Evolutionary conservation across 2,797 vertebrate species (phyloP).

Genomic region (Masticophis lateralis): DNA sequence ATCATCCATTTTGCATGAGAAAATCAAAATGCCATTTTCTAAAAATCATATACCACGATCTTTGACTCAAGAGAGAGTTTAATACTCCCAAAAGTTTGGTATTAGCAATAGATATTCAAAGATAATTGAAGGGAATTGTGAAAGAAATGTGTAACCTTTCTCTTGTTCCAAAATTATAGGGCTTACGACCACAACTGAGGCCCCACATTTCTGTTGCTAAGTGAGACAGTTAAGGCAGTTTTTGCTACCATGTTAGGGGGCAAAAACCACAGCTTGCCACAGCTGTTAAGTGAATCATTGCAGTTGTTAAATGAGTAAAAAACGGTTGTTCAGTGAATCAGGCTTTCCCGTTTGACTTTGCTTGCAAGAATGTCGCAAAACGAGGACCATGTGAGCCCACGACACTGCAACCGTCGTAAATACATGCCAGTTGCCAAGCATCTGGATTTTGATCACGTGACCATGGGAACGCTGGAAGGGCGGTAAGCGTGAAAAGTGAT

Average conservation of each 20-base stretch:
- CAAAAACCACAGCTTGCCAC: neutral
- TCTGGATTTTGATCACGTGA: neutral
- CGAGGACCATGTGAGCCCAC: neutral
- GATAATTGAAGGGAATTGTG: neutral
- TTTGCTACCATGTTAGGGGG: neutral
- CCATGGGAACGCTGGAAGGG: neutral
- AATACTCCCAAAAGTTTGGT: neutral
- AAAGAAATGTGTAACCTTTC: neutral
- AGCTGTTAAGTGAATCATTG: neutral
- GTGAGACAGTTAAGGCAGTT: neutral
- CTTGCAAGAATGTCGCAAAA: neutral
- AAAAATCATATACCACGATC: neutral
- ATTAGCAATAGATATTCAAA: neutral
- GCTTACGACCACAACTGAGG: neutral
- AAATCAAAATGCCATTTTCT: neutral
- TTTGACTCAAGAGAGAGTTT: neutral
- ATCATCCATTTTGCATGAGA: neutral
- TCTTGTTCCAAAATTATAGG: neutral
- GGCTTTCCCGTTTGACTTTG: neutral
- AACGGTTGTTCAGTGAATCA: neutral
- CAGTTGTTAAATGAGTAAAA: neutral
- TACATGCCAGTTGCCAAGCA: neutral
- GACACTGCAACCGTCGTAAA: neutral
- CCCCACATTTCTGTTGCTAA: neutral
- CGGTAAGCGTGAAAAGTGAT: neutral